These are phyloP conservation scores for Cyclina sinensis DNA, from an alignment of 1,140 invertebrate genomes.

Conservation along the genomic window DNA sequence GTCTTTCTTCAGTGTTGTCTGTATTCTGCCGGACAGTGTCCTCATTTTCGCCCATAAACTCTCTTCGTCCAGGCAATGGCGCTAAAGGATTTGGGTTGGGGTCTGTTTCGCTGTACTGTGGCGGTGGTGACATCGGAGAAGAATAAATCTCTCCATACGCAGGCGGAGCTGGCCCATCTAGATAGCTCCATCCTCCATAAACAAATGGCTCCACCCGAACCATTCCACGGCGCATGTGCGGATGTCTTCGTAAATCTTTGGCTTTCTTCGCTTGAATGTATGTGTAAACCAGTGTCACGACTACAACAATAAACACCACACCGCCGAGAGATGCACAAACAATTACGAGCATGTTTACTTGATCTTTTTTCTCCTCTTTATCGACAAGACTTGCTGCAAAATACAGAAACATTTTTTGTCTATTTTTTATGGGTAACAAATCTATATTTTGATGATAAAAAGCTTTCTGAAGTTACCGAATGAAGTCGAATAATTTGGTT, in stretches of 20 bases:
- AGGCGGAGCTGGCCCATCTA: conserved; percentile 50
- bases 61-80: not conserved
- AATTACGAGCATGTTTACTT: not conserved
- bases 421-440: too few relatives aligned
- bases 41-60: conserved; percentile 6
- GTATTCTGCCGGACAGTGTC: not conserved
- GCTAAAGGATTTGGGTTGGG: conserved; percentile 24
- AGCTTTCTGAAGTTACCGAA: too few relatives aligned
- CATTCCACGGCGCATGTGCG: not conserved
- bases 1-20: not conserved
- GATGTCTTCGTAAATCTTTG: conserved; percentile 26
- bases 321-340: conserved; percentile 24
- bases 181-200: conserved; percentile 18
- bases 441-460: too few relatives aligned
- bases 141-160: conserved; percentile 59
- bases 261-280: conserved; percentile 47
- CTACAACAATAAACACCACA: conserved; percentile 11
- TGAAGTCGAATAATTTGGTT: too few relatives aligned
- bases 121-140: conserved; percentile 58
- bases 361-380: not conserved
- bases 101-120: conserved; percentile 45
- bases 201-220: not conserved
- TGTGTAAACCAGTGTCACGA: conserved; percentile 29
- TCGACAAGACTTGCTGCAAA: conserved; percentile 23
- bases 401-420: too few relatives aligned